Evolutionary conservation across 2,888 invertebrate genomes (phyloP).

Genomic region (Eupithecia exiguata): DNA sequence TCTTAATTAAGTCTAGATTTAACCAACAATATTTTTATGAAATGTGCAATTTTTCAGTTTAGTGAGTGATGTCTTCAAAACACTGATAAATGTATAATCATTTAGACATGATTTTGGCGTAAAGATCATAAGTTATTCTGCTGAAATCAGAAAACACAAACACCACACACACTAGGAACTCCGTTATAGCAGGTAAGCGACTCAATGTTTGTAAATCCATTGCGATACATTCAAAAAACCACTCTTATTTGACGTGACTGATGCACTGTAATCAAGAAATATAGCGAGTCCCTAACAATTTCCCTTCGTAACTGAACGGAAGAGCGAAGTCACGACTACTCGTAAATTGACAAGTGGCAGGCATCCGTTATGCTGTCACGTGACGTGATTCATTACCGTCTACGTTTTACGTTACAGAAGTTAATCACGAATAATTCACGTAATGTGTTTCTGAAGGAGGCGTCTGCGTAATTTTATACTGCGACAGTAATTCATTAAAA

Average conservation of each 20-base stretch:
- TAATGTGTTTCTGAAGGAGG: slow-evolving; percentile 5
- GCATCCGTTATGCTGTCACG: slow-evolving; percentile 10
- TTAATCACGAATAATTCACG: slow-evolving; percentile 11
- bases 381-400: slow-evolving; percentile 7
- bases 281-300: slow-evolving; percentile 5
- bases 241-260: background rate
- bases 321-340: slow-evolving; percentile 10
- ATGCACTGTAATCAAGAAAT: background rate
- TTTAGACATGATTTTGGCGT: no score
- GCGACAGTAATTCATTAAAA: background rate
- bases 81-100: no score
- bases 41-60: no score
- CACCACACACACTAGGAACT: no score
- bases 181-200: no score
- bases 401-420: slow-evolving; percentile 16
- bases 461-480: background rate
- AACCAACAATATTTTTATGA: no score
- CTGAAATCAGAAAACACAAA: no score
- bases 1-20: no score
- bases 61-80: no score
- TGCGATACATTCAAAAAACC: background rate
- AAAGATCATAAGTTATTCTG: no score
- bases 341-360: slow-evolving; percentile 16
- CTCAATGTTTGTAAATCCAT: background rate
- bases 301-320: background rate